Evolutionary conservation across 2,113 vertebrate genomes (phyloP).

Genomic region (Vulpes ferrilata): DNA sequence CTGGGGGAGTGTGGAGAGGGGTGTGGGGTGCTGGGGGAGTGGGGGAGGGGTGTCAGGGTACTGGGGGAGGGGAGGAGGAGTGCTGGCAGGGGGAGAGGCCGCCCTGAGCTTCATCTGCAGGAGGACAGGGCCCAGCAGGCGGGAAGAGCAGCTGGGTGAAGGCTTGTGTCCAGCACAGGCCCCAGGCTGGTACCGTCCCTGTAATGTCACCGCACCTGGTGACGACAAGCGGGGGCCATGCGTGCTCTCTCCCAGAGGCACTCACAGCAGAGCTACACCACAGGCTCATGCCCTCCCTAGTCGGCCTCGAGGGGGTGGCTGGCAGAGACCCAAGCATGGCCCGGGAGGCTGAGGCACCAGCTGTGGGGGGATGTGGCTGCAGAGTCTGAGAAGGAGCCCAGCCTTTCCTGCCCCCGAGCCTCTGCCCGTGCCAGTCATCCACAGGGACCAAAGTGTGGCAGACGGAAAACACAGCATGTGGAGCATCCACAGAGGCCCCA

Average conservation of each 20-base stretch:
- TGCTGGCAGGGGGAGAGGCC: not conserved
- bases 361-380: not conserved
- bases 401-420: not conserved
- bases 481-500: too few relatives aligned
- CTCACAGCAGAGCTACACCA: not conserved
- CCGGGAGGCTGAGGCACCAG: not conserved
- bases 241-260: too few relatives aligned
- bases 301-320: not conserved
- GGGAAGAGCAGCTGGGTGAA: not conserved
- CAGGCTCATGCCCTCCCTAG: not conserved
- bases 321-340: not conserved
- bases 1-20: not conserved
- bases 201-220: fast-evolving
- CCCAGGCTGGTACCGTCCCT: not conserved
- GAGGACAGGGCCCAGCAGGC: fast-evolving
- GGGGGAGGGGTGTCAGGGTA: not conserved
- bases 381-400: not conserved
- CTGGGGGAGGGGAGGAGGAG: not conserved
- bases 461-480: fast-evolving
- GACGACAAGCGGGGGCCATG: not conserved
- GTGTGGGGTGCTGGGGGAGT: too few relatives aligned
- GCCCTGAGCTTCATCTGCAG: not conserved
- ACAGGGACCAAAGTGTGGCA: not conserved
- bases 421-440: not conserved
- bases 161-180: not conserved